Percentiles rank a stretch among this genome's conserved stretches.
phyloP scores from a whole-genome alignment of 1,140 invertebrate species.

The Goniozus legneri region DNA sequence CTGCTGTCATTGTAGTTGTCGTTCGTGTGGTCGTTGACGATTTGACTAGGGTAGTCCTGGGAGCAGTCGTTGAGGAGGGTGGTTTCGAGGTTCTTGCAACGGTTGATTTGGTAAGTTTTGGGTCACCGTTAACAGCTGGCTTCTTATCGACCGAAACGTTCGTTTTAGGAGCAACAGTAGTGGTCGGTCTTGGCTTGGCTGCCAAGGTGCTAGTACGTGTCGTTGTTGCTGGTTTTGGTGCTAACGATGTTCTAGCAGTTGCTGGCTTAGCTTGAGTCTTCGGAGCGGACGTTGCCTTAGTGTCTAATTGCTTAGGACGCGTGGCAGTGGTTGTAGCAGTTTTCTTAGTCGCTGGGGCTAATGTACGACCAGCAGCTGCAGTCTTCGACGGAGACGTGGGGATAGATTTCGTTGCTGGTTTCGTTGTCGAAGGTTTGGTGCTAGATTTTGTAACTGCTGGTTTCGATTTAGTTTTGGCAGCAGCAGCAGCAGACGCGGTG shows the following conservation, averaged over 20 bases:
- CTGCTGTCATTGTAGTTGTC: conserved; percentile 2
- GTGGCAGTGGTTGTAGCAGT: conserved; percentile 13
- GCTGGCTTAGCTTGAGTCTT: conserved; percentile 21
- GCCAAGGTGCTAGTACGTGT: conserved; percentile 18
- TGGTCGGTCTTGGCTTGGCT: conserved; percentile 15
- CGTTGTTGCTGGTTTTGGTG: conserved; percentile 25
- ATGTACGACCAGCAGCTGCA: conserved; percentile 17
- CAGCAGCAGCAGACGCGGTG: conserved; percentile 21
- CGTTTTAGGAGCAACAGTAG: background rate
- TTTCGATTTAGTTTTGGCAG: conserved; percentile 24
- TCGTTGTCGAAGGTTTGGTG: conserved; percentile 26
- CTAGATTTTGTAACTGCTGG: conserved; percentile 24
- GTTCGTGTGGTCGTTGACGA: conserved; percentile 9
- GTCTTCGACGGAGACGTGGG: conserved; percentile 42
- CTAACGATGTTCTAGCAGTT: conserved; percentile 17
- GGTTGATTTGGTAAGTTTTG: background rate
- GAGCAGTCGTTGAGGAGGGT: conserved; percentile 19
- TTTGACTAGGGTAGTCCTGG: conserved; percentile 30
- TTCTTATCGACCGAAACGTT: background rate
- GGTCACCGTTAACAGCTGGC: background rate
- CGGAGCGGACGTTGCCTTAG: conserved; percentile 18
- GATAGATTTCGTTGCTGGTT: conserved; percentile 23
- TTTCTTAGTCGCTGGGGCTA: conserved; percentile 32
- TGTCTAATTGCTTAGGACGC: conserved; percentile 16
- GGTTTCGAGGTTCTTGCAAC: too few relatives aligned